Percentiles rank a stretch among this genome's conserved stretches.
Evolutionary conservation across 53 echinoderm and acorn worm species (phyloP).

Genomic region (Henricia sp.): DNA sequence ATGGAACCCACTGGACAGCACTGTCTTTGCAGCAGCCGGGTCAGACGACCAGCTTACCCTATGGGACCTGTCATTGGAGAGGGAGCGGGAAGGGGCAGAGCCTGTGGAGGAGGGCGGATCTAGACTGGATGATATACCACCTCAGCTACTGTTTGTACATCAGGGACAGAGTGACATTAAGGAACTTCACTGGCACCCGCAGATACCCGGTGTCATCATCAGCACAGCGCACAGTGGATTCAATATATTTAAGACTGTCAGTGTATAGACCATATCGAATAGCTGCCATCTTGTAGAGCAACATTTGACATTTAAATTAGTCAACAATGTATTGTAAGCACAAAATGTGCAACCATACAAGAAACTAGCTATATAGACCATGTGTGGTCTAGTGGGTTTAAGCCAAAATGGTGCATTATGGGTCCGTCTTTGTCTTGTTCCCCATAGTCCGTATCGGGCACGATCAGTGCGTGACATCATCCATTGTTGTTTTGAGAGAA

Average conservation of each 20-base stretch:
- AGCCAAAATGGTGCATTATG: no score
- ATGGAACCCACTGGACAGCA: constrained; percentile 90
- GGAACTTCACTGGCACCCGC: constrained; percentile 93
- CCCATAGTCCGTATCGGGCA: no score
- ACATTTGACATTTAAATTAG: no score
- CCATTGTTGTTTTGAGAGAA: no score
- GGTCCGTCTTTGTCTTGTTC: no score
- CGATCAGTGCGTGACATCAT: no score
- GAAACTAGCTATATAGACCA: no score
- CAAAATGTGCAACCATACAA: no score
- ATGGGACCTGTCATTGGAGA: constrained; percentile 93
- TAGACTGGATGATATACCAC: constrained; percentile 70
- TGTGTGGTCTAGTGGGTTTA: no score
- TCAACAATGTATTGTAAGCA: no score
- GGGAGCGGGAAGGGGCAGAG: constrained; percentile 59
- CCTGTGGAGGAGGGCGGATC: constrained; percentile 35
- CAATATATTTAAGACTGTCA: constrained; percentile 96
- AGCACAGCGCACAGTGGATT: constrained; percentile 96
- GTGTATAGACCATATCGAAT: constrained; percentile 73
- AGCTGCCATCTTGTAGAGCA: no score
- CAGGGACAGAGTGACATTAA: constrained; percentile 99
- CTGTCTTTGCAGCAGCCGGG: constrained; percentile 89
- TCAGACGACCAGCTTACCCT: constrained; percentile 93
- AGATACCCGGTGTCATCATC: constrained; percentile 87
- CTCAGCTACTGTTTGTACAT: constrained; percentile 97